These are phyloP conservation scores for Hepsetus odoe DNA, from an alignment of 2,113 vertebrate species.

Conservation along the genomic window DNA sequence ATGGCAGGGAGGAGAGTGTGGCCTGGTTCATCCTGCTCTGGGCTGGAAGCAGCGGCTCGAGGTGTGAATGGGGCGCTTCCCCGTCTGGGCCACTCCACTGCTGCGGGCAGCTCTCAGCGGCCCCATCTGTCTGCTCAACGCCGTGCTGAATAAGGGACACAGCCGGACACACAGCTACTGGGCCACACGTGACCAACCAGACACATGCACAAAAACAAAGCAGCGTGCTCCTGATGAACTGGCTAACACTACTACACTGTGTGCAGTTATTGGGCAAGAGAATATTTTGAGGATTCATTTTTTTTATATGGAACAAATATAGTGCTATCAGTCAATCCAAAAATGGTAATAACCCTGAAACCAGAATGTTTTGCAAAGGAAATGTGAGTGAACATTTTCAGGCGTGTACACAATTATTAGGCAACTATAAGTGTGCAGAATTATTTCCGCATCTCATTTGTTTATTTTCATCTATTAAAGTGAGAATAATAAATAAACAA, in stretches of 20 bases:
- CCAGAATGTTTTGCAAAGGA: too few relatives aligned
- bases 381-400: too few relatives aligned
- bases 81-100: slow-evolving; percentile 52
- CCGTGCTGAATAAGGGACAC: slow-evolving; percentile 69
- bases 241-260: background rate
- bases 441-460: too few relatives aligned
- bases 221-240: slow-evolving; percentile 11
- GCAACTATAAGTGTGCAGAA: too few relatives aligned
- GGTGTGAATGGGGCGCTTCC: slow-evolving; percentile 55
- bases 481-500: too few relatives aligned
- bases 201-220: slow-evolving; percentile 28
- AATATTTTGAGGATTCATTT: too few relatives aligned
- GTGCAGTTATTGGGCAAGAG: too few relatives aligned
- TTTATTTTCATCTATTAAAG: too few relatives aligned
- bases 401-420: too few relatives aligned
- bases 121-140: slow-evolving; percentile 76
- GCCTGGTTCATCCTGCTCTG: slow-evolving; percentile 35
- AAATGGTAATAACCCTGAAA: too few relatives aligned
- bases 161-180: slow-evolving; percentile 59
- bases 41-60: slow-evolving; percentile 27
- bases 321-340: too few relatives aligned
- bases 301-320: too few relatives aligned
- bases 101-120: slow-evolving; percentile 72
- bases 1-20: slow-evolving; percentile 24
- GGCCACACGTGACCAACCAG: slow-evolving; percentile 48